Percentiles rank a stretch among this genome's conserved stretches.
phyloP scores from a whole-genome alignment of 2,113 vertebrate genomes.

The Macaca fascicularis region T2T-MFA8v1.1 NC_088378.1:21859501-21860000 shows the following conservation, averaged over 20 bases:
- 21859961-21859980: not conserved
- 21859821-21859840: constrained; percentile 15
- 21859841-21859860: not conserved
- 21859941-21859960: not conserved
- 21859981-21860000: not conserved
- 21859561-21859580: not conserved
- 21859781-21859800: constrained; percentile 46
- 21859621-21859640: not conserved
- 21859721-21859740: not conserved
- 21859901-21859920: not conserved
- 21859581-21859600: not conserved
- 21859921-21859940: not conserved
- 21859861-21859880: not conserved
- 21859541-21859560: not conserved
- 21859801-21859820: not conserved
- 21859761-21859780: not conserved
- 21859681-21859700: not conserved
- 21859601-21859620: not conserved
- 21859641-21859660: constrained; percentile 33
- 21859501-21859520: not conserved
- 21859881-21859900: not conserved
- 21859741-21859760: not conserved
- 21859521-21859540: constrained; percentile 34
- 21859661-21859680: not conserved
- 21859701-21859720: not conserved